These are phyloP conservation scores for Eunapius fragilis DNA, from an alignment of 37 sponge, comb jelly and placozoan species.

Conservation along the genomic window DNA sequence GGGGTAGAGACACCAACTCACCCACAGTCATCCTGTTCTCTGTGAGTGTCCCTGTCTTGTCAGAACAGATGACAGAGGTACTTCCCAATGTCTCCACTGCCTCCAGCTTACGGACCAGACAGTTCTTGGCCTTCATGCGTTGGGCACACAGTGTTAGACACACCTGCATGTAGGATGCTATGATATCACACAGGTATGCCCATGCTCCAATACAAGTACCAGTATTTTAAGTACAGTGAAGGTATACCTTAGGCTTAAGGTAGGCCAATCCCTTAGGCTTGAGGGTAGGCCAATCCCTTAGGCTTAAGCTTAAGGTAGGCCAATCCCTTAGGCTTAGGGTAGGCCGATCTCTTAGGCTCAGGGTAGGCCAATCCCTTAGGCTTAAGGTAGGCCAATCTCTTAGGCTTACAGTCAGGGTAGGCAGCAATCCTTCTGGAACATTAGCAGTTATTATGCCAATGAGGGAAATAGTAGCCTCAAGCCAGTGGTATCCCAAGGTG, in stretches of 20 bases:
- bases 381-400: too few relatives aligned
- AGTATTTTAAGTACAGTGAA: too few relatives aligned
- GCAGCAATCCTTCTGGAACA: slow-evolving; percentile 97
- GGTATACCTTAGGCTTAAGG: too few relatives aligned
- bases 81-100: slow-evolving; percentile 98
- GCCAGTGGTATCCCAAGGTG: slow-evolving; percentile 70
- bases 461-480: slow-evolving; percentile 87
- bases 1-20: neutral
- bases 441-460: slow-evolving; percentile 98
- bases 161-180: slow-evolving; percentile 55
- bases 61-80: slow-evolving; percentile 98
- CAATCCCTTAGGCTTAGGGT: too few relatives aligned
- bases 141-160: slow-evolving; percentile 96
- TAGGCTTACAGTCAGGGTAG: slow-evolving; percentile 94
- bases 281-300: too few relatives aligned
- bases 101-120: slow-evolving; percentile 93
- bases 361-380: too few relatives aligned
- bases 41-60: slow-evolving; percentile 99
- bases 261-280: too few relatives aligned
- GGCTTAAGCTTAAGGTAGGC: too few relatives aligned
- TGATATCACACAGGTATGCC: too few relatives aligned
- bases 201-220: too few relatives aligned
- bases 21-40: slow-evolving; percentile 99
- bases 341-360: too few relatives aligned
- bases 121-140: slow-evolving; percentile 90